Conservation (phyloP, 2,888 invertebrate genomes). For the Acheta domesticus region DNA sequence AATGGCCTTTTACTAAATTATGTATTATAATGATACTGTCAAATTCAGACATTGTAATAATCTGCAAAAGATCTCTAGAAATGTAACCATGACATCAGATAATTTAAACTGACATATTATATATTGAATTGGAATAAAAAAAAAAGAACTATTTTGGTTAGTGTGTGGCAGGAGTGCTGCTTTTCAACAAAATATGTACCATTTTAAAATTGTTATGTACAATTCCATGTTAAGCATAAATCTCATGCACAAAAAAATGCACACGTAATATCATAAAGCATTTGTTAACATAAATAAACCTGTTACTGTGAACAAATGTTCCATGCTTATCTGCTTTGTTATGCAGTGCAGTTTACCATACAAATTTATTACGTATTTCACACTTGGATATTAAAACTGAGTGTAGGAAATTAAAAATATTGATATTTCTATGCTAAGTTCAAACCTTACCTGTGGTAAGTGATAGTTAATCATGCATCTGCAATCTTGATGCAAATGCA, state of each 20-base stretch:
- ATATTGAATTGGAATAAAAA: no score
- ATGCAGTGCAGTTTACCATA: neutral
- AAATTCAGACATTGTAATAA: no score
- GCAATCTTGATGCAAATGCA: neutral
- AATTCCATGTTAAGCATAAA: neutral
- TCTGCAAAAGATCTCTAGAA: no score
- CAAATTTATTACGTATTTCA: neutral
- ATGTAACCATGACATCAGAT: no score
- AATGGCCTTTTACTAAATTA: no score
- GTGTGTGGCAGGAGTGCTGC: no score
- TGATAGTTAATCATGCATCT: neutral
- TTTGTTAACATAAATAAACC: neutral
- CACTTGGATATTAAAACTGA: neutral
- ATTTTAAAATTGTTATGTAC: neutral
- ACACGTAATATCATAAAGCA: neutral
- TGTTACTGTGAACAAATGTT: neutral
- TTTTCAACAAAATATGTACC: neutral
- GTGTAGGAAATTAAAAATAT: neutral
- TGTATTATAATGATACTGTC: no score
- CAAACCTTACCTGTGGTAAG: neutral
- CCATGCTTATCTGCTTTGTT: neutral
- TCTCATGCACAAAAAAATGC: neutral
- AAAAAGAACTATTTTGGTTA: no score
- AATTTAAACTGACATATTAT: no score
- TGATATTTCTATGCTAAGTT: neutral